Conservation (phyloP, 2,797 vertebrate genomes). For the Thaleichthys pacificus region DNA sequence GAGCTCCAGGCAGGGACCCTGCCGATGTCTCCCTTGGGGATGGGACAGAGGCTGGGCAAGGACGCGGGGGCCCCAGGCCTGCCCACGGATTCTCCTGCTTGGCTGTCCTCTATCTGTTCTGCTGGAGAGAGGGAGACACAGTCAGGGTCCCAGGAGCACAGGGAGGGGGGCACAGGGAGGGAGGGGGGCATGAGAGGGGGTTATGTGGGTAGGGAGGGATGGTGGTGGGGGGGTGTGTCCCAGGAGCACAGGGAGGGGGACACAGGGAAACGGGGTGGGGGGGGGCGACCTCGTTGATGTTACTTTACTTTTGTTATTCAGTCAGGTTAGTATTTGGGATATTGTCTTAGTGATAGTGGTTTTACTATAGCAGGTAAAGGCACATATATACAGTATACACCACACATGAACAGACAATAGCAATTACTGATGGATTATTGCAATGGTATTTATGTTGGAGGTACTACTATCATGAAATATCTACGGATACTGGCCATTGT, state of each 20-base stretch:
- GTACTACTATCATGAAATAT: conserved; percentile 53
- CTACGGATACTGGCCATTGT: conserved; percentile 75
- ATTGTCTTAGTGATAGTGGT: neutral
- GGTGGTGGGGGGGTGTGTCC: neutral
- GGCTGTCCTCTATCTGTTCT: conserved; percentile 77
- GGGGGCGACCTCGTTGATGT: too few species aligned
- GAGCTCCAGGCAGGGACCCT: conserved; percentile 76
- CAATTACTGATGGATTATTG: neutral
- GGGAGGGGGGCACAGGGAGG: conserved; percentile 27
- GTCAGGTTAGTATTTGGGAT: neutral
- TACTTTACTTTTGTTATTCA: neutral
- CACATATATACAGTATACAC: neutral
- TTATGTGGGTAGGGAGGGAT: neutral
- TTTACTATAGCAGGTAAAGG: neutral
- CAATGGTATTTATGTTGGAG: neutral
- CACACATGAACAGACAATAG: neutral
- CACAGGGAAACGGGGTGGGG: too few species aligned
- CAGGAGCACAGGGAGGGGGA: neutral
- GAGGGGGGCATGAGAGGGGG: conserved; percentile 36
- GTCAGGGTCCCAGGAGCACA: conserved; percentile 66
- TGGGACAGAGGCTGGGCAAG: conserved; percentile 62
- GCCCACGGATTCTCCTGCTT: conserved; percentile 68
- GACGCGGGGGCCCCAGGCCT: conserved; percentile 50
- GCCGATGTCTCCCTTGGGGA: conserved; percentile 74
- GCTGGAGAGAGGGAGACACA: conserved; percentile 73